Evolutionary conservation across 2,113 vertebrate genomes (phyloP).

Genomic region (Cyprinodon brontotheroides): DNA sequence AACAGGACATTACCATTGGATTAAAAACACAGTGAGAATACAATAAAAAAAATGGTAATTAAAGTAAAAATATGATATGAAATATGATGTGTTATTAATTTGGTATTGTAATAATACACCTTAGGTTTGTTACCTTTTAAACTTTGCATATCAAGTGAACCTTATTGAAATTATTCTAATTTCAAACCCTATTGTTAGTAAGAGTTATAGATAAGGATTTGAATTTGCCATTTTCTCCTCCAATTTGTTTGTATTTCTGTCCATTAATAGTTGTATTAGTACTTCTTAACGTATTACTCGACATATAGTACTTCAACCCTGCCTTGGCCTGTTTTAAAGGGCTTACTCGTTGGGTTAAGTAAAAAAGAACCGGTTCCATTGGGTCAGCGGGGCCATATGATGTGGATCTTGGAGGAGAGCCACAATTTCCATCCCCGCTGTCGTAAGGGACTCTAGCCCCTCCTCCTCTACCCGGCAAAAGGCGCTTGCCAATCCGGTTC

Average conservation of each 20-base stretch:
- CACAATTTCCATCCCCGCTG: neutral
- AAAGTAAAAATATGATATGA: no score
- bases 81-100: no score
- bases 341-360: neutral
- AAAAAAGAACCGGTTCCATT: neutral
- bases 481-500: constrained; percentile 40
- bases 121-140: no score
- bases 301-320: neutral
- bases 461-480: constrained; percentile 42
- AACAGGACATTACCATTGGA: neutral
- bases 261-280: neutral
- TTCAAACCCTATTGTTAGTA: neutral
- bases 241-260: neutral
- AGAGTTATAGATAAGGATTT: neutral
- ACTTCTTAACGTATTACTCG: no score
- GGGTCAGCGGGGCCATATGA: neutral
- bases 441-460: constrained; percentile 38
- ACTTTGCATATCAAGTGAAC: no score
- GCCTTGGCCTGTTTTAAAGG: neutral
- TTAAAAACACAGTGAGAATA: neutral
- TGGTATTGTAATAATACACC: no score
- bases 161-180: neutral
- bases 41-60: no score
- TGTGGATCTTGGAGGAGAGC: neutral
- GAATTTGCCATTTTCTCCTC: neutral